A percentile compares a stretch with the other conserved stretches of the same genome.
phyloP scores from a whole-genome alignment of 2,113 vertebrate species.

The Bufo gargarizans region DNA sequence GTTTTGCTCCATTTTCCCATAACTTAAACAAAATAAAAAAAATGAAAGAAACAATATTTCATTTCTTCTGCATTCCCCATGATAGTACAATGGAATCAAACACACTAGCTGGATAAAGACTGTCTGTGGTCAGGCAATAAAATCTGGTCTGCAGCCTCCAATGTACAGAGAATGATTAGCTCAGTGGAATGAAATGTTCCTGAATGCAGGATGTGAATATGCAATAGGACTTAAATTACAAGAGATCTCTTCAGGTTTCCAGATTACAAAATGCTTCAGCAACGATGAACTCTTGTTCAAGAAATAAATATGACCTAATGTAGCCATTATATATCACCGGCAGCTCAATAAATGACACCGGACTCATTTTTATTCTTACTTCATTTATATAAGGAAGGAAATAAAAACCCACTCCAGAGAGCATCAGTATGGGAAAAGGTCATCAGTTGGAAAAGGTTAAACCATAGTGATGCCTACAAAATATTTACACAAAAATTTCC shows the following conservation, averaged over 20 bases:
- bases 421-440: not conserved
- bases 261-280: constrained; percentile 46
- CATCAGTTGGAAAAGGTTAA: not conserved
- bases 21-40: not conserved
- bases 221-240: constrained; percentile 33
- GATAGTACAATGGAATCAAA: constrained; percentile 69
- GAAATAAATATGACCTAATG: constrained; percentile 2
- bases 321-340: not conserved
- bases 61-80: constrained; percentile 65
- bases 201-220: constrained; percentile 61
- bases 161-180: constrained; percentile 65
- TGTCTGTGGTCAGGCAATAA: constrained; percentile 72
- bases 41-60: constrained; percentile 65
- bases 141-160: constrained; percentile 63
- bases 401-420: not conserved
- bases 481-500: not conserved
- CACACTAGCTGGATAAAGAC: constrained; percentile 72
- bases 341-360: not conserved
- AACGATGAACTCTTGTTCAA: not conserved
- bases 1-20: constrained; percentile 19
- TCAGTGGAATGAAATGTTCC: constrained; percentile 64
- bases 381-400: not conserved
- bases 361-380: not conserved
- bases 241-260: constrained; percentile 39
- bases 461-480: not conserved